Evolutionary conservation across 2,888 invertebrate genomes (phyloP).

Genomic region (Apotomis betuletana): DNA sequence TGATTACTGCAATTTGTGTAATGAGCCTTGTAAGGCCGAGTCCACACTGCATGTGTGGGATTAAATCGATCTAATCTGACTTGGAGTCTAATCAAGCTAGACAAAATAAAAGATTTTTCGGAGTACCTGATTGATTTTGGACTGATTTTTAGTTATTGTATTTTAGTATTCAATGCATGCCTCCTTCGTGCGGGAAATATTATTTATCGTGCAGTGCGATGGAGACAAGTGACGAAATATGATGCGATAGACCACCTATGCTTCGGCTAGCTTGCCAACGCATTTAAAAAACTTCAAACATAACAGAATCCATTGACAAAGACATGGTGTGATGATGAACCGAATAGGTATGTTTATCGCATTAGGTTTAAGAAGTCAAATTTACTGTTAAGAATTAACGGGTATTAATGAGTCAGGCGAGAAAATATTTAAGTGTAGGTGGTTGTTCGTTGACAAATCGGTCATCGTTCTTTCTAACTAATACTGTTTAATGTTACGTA

Average conservation of each 20-base stretch:
- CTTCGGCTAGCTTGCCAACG: too few relatives aligned
- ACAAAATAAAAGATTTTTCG: too few relatives aligned
- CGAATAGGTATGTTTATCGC: not conserved
- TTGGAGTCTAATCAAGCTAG: too few relatives aligned
- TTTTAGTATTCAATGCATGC: too few relatives aligned
- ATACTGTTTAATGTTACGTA: not conserved
- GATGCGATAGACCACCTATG: too few relatives aligned
- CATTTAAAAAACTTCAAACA: too few relatives aligned
- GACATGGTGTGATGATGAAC: not conserved
- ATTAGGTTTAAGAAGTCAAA: not conserved
- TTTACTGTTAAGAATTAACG: constrained; percentile 14
- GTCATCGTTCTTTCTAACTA: not conserved
- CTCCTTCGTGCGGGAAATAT: too few relatives aligned
- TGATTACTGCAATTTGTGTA: constrained; percentile 39
- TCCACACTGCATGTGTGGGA: constrained; percentile 3
- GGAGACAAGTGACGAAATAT: too few relatives aligned
- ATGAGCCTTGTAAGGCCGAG: constrained; percentile 19
- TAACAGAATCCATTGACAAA: too few relatives aligned
- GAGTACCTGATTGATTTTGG: too few relatives aligned
- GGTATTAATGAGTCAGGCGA: constrained; percentile 7
- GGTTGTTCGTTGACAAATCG: not conserved
- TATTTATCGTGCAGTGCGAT: too few relatives aligned
- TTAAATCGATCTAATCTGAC: not conserved
- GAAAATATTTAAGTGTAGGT: constrained; percentile 6
- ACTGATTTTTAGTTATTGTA: too few relatives aligned